Evolutionary conservation across 2,888 invertebrate species (phyloP).

Genomic region (Tubulanus polymorphus): DNA sequence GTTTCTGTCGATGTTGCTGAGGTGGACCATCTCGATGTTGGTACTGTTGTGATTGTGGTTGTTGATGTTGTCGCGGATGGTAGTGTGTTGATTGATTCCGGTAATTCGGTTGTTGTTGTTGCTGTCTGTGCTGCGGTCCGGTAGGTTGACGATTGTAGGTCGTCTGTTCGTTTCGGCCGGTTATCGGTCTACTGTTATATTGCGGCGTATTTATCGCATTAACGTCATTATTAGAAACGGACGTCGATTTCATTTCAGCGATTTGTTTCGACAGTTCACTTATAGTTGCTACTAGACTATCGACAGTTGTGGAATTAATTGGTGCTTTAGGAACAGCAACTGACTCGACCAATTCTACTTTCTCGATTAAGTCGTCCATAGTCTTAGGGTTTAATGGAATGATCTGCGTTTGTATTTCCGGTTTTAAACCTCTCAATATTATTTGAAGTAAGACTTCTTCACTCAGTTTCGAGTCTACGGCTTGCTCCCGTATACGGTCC

Average conservation of each 20-base stretch:
- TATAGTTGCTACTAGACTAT: no score
- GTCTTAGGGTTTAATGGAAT: background rate
- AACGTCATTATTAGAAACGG: no score
- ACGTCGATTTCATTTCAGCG: no score
- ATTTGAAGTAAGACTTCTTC: background rate
- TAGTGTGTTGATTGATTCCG: background rate
- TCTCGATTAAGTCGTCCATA: background rate
- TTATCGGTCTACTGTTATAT: no score
- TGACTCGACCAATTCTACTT: background rate
- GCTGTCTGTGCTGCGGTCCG: no score
- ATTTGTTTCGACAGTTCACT: no score
- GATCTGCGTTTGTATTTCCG: background rate
- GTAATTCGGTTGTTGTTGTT: no score
- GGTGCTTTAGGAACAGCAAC: no score
- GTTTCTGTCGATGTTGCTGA: background rate
- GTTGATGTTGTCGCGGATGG: background rate
- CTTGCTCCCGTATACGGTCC: background rate
- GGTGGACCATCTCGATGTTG: background rate
- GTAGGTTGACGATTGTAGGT: no score
- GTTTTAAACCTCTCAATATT: background rate
- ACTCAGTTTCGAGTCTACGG: background rate
- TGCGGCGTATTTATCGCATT: no score
- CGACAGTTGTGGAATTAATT: no score
- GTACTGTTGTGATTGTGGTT: background rate
- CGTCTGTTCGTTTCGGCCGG: no score